Conservation (phyloP, 2,113 vertebrate genomes). For the Halichoeres trimaculatus region DNA sequence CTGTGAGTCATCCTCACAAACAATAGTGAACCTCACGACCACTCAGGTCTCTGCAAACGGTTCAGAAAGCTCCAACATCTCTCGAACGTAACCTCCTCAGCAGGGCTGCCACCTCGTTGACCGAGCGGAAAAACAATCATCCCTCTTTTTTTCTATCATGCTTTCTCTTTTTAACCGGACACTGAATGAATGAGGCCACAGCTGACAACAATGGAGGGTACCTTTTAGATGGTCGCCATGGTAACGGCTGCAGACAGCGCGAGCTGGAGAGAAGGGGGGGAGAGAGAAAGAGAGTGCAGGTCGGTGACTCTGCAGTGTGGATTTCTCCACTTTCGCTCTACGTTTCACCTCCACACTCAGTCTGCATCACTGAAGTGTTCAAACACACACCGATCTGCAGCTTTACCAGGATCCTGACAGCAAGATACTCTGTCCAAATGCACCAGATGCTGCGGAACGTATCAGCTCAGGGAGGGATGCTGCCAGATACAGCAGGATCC, state of each 20-base stretch:
- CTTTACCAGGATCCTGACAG: not conserved
- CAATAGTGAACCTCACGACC: slow-evolving; percentile 48
- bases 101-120: slow-evolving; percentile 21
- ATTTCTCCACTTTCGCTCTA: slow-evolving; percentile 57
- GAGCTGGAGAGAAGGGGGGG: slow-evolving; percentile 37
- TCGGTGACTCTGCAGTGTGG: slow-evolving; percentile 71
- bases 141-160: slow-evolving; percentile 7
- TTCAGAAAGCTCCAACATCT: slow-evolving; percentile 38
- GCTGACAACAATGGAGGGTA: slow-evolving; percentile 81
- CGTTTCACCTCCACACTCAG: slow-evolving; percentile 45
- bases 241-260: slow-evolving; percentile 79
- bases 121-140: slow-evolving; percentile 47
- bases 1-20: slow-evolving; percentile 63
- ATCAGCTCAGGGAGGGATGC: slow-evolving; percentile 64
- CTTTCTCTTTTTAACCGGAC: slow-evolving; percentile 47
- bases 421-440: not conserved
- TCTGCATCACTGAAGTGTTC: not conserved
- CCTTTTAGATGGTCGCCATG: slow-evolving; percentile 79
- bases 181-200: slow-evolving; percentile 73
- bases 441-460: slow-evolving; percentile 43
- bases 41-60: slow-evolving; percentile 20
- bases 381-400: not conserved
- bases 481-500: slow-evolving; percentile 60
- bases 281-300: slow-evolving; percentile 49
- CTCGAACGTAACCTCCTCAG: slow-evolving; percentile 13